Base-by-base conservation (phyloP, 2,888 invertebrate genomes). In the Scrobipalpa atriplicella region DNA sequence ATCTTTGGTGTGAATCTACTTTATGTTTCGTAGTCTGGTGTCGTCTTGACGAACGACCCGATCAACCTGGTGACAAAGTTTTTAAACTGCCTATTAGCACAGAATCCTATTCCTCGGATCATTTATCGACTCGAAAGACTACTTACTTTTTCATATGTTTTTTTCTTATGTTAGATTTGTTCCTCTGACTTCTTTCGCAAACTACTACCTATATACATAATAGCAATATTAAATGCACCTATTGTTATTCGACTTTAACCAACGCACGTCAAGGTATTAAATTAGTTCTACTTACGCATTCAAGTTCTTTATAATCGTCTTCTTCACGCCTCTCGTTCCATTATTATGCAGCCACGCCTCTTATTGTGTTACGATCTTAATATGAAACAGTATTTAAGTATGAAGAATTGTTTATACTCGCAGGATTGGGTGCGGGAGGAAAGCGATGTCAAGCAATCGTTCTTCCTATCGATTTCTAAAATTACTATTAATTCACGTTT, bases 271-370 rank as follows among this genome's bases (percentile, higher is more conserved):
- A 61, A 8, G 43, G 18, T 62, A 62, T 62, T 62, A 62, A 62
- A 62, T 62, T 62, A 47, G 62, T 47, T 62, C 62, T 47, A 62
- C 62, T 62, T 62, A 62, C 62, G 41, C 41, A 62, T 62, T 43
- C 62, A 29, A 11, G 58, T 58, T 47, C 47, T 62, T 67, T 67
- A 61, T 56, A 64, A 66, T 60, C 63, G 43, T 61, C 60, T 64
- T 67, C 64, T 64, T 69, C 62, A 67, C 69, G 69, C 67, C 54
- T 67, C 13, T 16, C 18, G 66, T 68, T 68, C 62, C 16, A 68
- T 68, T 19, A 68, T 66, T 66, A 68, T 68, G 51, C 38, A 8
- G 36, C 64, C 62, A 54, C 70, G 66, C 70, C 70, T 51, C 66
- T 36, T 65, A 67, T 66, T 68, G 67, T 68, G 66, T 56, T n/a